phyloP scores from a whole-genome alignment of 2,888 invertebrate species.

The Plagodis dolabraria region DNA sequence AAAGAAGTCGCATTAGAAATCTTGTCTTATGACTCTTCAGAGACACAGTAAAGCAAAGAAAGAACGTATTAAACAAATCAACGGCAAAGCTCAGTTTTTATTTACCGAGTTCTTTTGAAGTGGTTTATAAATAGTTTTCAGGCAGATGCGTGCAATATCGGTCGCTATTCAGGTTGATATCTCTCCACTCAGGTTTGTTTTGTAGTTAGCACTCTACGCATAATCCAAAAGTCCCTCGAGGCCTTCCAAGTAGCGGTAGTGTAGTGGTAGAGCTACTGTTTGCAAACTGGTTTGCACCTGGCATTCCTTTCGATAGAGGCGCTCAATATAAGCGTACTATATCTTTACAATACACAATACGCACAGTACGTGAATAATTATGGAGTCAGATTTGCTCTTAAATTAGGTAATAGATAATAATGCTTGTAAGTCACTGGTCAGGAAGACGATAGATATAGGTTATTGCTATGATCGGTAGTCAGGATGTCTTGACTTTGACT shows the following conservation, averaged over 20 bases:
- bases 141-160: slow-evolving; percentile 29
- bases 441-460: too few species aligned
- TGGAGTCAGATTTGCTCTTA: too few species aligned
- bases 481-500: too few species aligned
- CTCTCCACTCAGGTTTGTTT: slow-evolving; percentile 37
- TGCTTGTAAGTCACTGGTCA: too few species aligned
- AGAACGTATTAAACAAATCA: slow-evolving; percentile 38
- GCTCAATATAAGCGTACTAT: too few species aligned
- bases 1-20: slow-evolving; percentile 2
- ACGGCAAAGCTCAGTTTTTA: slow-evolving; percentile 46
- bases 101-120: slow-evolving; percentile 46
- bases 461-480: too few species aligned
- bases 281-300: slow-evolving; percentile 47
- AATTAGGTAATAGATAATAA: too few species aligned
- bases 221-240: slow-evolving; percentile 37
- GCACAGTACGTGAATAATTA: too few species aligned
- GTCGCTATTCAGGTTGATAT: slow-evolving; percentile 15
- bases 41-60: slow-evolving; percentile 31
- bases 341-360: too few species aligned
- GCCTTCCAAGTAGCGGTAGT: slow-evolving; percentile 29
- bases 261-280: slow-evolving; percentile 34
- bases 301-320: slow-evolving; percentile 8
- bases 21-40: slow-evolving; percentile 18
- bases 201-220: slow-evolving; percentile 43
- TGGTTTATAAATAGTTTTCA: slow-evolving; percentile 51